Percentiles rank a stretch among this genome's conserved stretches.
Conservation (phyloP, 2,888 invertebrate genomes). For the Chorisops tibialis region DNA sequence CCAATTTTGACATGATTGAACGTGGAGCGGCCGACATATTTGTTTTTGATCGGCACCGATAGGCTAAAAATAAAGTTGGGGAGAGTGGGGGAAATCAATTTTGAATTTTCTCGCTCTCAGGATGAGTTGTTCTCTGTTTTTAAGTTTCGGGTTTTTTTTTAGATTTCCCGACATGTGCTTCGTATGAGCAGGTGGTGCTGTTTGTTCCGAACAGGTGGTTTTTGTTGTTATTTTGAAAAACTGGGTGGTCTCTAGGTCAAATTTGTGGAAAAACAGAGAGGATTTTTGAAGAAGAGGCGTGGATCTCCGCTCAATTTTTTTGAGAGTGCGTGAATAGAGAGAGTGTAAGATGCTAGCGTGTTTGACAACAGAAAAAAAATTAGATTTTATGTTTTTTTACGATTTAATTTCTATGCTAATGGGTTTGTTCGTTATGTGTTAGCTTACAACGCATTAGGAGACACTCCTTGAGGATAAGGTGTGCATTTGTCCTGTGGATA, state of each 20-base stretch:
- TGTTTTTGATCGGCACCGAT: conserved; percentile 10
- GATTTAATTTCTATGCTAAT: neutral
- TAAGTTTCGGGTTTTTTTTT: neutral
- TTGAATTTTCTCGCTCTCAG: neutral
- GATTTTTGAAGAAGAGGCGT: no score
- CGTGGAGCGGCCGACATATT: conserved; percentile 12
- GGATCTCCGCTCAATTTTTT: neutral
- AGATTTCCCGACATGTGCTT: no score
- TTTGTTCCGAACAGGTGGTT: conserved; percentile 4
- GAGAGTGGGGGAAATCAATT: neutral
- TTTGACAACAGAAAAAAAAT: neutral
- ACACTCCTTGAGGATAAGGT: neutral
- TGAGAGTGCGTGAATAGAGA: neutral
- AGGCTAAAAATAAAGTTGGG: conserved; percentile 3
- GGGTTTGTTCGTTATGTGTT: neutral
- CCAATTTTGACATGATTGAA: conserved; percentile 6
- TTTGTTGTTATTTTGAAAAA: conserved; percentile 2
- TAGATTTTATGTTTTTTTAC: neutral
- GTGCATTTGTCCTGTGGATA: neutral
- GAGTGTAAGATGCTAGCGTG: neutral
- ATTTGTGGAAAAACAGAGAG: neutral
- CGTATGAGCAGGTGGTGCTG: neutral
- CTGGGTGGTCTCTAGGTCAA: neutral
- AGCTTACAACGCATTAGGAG: neutral
- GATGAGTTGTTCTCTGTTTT: conserved; percentile 13